phyloP scores from a whole-genome alignment of 2,888 invertebrate species.

The Lithosia quadra region DNA sequence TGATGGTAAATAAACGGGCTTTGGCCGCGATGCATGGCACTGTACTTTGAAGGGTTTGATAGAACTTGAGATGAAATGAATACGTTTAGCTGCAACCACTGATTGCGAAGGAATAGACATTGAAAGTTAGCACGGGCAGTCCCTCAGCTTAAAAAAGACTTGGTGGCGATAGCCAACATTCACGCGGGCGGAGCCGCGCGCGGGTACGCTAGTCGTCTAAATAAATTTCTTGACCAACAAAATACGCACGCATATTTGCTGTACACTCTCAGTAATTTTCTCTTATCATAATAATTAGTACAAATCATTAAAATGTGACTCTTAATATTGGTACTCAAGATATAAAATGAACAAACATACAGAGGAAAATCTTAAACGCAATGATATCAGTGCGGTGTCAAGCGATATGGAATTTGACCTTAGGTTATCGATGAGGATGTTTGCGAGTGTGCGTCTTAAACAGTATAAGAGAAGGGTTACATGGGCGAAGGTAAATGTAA shows the following conservation, averaged over 20 bases:
- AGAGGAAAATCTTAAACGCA: neutral
- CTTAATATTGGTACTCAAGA: neutral
- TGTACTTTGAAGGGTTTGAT: too few relatives aligned
- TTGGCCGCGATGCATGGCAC: too few relatives aligned
- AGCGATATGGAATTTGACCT: constrained; percentile 36
- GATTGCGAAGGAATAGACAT: too few relatives aligned
- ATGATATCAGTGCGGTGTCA: constrained; percentile 10
- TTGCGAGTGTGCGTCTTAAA: constrained; percentile 14
- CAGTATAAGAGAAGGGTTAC: constrained; percentile 17
- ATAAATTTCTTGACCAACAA: neutral
- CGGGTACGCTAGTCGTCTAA: too few relatives aligned
- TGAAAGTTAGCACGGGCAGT: too few relatives aligned
- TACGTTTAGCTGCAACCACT: too few relatives aligned
- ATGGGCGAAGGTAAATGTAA: constrained; percentile 12
- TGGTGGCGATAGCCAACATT: too few relatives aligned
- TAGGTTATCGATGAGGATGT: constrained; percentile 18
- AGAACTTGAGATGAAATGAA: too few relatives aligned
- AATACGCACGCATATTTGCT: neutral
- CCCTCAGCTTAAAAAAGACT: too few relatives aligned
- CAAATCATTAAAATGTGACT: neutral
- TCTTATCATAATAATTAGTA: neutral
- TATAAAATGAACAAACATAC: neutral
- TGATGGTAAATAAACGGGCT: too few relatives aligned
- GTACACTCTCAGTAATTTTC: too few relatives aligned
- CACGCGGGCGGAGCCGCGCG: too few relatives aligned